Conservation (phyloP, 2,888 invertebrate species). For the Nomada hirtipes region DNA sequence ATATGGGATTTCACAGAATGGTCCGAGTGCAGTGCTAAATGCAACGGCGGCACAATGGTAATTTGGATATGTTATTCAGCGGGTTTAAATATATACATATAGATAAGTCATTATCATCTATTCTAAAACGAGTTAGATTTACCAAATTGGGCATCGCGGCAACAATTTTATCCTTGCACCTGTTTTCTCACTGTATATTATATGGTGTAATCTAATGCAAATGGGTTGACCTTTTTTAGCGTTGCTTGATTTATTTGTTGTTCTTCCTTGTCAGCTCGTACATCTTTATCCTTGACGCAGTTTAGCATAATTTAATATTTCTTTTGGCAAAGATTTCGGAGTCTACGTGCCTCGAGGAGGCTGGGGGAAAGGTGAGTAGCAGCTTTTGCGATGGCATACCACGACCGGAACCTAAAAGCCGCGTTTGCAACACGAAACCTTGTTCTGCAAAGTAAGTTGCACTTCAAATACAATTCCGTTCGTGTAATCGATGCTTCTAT, state of each 20-base stretch:
- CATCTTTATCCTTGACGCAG: no score
- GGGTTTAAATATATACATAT: not conserved
- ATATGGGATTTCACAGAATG: conserved; percentile 92
- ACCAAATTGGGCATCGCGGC: not conserved
- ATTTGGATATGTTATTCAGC: conserved; percentile 37
- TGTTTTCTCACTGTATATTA: not conserved
- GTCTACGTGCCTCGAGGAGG: conserved; percentile 86
- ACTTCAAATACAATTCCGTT: not conserved
- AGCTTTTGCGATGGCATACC: conserved; percentile 83
- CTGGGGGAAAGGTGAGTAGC: conserved; percentile 86
- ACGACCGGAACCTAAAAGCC: conserved; percentile 83
- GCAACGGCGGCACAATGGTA: conserved; percentile 90
- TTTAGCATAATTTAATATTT: not conserved
- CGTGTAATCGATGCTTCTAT: not conserved
- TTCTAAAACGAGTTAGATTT: not conserved
- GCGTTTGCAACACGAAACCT: conserved; percentile 84
- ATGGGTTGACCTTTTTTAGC: no score
- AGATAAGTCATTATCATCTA: conserved; percentile 5
- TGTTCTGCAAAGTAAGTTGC: conserved; percentile 84
- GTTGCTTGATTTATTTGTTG: no score
- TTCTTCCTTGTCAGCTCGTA: no score
- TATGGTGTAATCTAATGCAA: not conserved
- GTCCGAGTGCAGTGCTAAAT: conserved; percentile 91
- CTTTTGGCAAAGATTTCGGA: conserved; percentile 78
- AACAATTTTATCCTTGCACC: not conserved